Percentiles rank a stretch among this genome's conserved stretches.
Conservation (phyloP, 2,797 vertebrate species). For the Centroberyx gerrardi region DNA sequence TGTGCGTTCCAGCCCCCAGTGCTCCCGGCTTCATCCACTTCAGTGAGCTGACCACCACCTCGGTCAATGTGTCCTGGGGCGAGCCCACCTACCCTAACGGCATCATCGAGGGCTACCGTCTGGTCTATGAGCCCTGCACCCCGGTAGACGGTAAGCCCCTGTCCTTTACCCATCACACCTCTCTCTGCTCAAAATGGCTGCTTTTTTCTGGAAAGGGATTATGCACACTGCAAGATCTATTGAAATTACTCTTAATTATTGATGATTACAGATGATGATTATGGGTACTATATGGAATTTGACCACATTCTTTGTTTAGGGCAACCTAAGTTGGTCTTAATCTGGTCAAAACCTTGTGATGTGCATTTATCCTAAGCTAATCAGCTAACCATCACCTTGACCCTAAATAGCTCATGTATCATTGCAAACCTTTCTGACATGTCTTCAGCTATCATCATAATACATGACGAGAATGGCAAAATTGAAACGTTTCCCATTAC, state of each 20-base stretch:
- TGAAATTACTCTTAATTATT: not conserved
- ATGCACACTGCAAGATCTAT: constrained; percentile 43
- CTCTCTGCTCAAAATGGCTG: constrained; percentile 49
- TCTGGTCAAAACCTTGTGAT: constrained; percentile 27
- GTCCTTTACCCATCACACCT: not conserved
- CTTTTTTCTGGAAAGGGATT: constrained; percentile 34
- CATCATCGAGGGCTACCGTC: constrained; percentile 93
- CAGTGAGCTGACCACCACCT: constrained; percentile 97
- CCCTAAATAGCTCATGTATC: constrained; percentile 34
- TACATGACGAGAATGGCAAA: constrained; percentile 11
- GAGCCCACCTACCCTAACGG: constrained; percentile 94
- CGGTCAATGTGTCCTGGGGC: constrained; percentile 98
- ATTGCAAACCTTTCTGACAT: constrained; percentile 13
- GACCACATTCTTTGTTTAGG: not conserved
- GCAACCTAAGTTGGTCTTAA: not conserved
- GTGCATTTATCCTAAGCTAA: constrained; percentile 50
- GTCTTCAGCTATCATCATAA: constrained; percentile 26
- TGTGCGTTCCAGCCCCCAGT: constrained; percentile 89
- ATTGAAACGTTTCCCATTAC: constrained; percentile 29
- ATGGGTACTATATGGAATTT: not conserved
- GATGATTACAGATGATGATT: not conserved
- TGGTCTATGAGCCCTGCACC: constrained; percentile 94
- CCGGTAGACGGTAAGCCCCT: constrained; percentile 91
- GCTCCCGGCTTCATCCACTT: constrained; percentile 94
- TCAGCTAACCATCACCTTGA: constrained; percentile 50